A percentile compares a stretch with the other conserved stretches of the same genome.
These are phyloP conservation scores for Thrips palmi DNA, from an alignment of 1,140 invertebrate species.

Conservation along the genomic window DNA sequence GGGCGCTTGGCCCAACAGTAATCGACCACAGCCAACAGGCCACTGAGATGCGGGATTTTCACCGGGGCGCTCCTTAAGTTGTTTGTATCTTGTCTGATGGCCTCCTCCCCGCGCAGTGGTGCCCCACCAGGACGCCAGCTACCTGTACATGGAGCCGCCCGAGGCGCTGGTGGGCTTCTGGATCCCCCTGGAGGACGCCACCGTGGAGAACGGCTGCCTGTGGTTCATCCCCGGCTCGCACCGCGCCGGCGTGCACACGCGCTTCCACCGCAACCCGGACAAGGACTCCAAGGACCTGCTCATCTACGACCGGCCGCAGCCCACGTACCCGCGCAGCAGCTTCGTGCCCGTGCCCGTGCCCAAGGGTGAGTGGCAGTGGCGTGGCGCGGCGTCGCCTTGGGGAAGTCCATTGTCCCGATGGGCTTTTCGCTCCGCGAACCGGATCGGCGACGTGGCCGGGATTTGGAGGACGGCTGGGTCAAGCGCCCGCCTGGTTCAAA, in stretches of 20 bases:
- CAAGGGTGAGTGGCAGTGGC: conserved; percentile 37
- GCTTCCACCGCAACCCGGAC: conserved; percentile 53
- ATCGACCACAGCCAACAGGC: no score
- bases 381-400: no score
- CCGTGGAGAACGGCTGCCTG: conserved; percentile 81
- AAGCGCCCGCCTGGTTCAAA: no score
- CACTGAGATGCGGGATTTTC: no score
- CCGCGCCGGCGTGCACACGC: conserved; percentile 51
- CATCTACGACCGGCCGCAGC: conserved; percentile 40
- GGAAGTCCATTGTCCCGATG: no score
- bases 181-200: conserved; percentile 88
- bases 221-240: conserved; percentile 86
- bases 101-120: no score
- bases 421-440: no score
- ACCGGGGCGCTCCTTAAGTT: no score
- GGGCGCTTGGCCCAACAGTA: no score
- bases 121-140: conserved; percentile 76
- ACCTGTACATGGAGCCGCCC: conserved; percentile 60
- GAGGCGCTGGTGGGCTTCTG: conserved; percentile 66
- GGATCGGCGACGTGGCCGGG: no score
- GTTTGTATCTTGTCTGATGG: no score
- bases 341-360: conserved; percentile 62
- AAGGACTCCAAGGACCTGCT: conserved; percentile 34
- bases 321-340: conserved; percentile 51
- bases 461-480: no score